A percentile compares a stretch with the other conserved stretches of the same genome.
phyloP scores from a whole-genome alignment of 1,140 invertebrate genomes.

The Vanessa tameamea region DNA sequence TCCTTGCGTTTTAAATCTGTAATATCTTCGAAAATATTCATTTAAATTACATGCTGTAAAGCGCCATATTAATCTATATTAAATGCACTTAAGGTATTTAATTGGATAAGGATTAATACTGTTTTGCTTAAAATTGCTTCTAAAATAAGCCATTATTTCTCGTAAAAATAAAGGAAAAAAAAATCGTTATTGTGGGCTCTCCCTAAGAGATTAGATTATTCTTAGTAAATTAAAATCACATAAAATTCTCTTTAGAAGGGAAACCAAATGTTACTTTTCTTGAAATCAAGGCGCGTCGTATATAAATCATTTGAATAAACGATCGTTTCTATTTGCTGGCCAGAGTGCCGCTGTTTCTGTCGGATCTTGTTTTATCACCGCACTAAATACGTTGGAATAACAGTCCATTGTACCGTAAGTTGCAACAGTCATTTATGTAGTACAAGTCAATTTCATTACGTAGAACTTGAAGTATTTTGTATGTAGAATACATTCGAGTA shows the following conservation, averaged over 20 bases:
- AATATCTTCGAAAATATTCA: no score
- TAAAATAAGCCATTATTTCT: no score
- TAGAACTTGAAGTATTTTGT: neutral
- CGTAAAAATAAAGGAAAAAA: no score
- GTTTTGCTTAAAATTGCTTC: no score
- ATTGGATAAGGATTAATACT: no score
- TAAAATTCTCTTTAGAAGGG: neutral
- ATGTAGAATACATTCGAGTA: no score
- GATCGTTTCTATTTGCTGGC: neutral
- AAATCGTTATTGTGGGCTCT: no score
- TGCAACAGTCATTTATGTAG: neutral
- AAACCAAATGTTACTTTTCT: neutral
- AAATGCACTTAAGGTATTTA: no score
- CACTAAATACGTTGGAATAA: constrained; percentile 4
- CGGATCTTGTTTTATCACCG: constrained; percentile 2
- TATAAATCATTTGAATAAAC: constrained; percentile 6
- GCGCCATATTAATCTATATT: no score
- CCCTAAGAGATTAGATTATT: no score
- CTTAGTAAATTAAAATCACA: neutral
- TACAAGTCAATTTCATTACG: neutral
- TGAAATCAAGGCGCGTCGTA: neutral
- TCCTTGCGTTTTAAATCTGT: no score
- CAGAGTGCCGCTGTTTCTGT: neutral
- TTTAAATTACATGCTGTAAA: no score
- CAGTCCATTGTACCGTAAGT: neutral